Percentiles rank a stretch among this genome's conserved stretches.
Evolutionary conservation across 2,888 invertebrate genomes (phyloP).

Genomic region (Resseliella maxima): DNA sequence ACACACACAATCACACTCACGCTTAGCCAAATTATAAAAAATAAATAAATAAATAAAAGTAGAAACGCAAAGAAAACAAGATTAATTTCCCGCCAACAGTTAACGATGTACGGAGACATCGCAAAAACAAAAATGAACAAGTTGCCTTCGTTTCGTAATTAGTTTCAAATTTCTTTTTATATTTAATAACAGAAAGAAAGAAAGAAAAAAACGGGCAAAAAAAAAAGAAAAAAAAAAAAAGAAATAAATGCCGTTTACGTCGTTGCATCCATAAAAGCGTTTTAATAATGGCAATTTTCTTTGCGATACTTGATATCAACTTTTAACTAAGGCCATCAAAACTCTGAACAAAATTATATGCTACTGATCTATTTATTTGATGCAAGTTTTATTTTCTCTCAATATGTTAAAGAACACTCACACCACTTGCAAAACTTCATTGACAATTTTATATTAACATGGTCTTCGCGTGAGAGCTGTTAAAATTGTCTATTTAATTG

Average conservation of each 20-base stretch:
- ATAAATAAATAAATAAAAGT: background rate
- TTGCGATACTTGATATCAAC: background rate
- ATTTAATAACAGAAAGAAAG: background rate
- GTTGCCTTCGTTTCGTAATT: constrained; percentile 36
- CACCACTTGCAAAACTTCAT: background rate
- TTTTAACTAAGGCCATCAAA: background rate
- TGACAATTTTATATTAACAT: constrained; percentile 2
- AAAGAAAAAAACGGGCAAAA: background rate
- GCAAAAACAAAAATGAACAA: background rate
- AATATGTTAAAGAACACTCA: background rate
- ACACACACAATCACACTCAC: background rate
- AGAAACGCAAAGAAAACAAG: background rate
- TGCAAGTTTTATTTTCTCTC: background rate
- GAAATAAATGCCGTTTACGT: background rate
- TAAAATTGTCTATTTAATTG: background rate
- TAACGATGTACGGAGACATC: background rate
- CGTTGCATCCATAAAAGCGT: background rate
- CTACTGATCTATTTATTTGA: background rate
- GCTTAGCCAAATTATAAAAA: background rate
- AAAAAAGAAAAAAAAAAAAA: background rate
- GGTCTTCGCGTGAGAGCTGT: background rate
- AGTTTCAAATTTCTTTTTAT: background rate
- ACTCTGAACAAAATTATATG: background rate
- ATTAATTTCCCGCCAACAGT: constrained; percentile 39
- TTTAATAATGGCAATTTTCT: background rate